Percentiles rank a stretch among this genome's conserved stretches.
Evolutionary conservation across 1,140 invertebrate genomes (phyloP).

Genomic region (Neodiprion pinetum): DNA sequence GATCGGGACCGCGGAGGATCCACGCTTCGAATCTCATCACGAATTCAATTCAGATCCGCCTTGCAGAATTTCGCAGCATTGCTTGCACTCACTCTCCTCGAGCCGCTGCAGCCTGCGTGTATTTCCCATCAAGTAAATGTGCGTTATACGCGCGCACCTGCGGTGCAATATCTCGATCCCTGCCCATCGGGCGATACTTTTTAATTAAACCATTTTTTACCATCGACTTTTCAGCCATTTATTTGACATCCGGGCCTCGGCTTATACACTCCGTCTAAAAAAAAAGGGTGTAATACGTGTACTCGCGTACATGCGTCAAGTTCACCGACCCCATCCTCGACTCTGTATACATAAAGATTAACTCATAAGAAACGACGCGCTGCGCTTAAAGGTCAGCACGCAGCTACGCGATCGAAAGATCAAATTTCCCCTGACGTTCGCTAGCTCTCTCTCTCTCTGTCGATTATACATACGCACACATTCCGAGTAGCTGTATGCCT

Average conservation of each 20-base stretch:
- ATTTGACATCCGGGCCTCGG: not conserved
- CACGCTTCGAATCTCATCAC: not conserved
- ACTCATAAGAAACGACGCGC: not conserved
- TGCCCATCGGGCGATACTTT: not conserved
- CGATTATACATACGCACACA: too few relatives aligned
- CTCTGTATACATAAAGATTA: not conserved
- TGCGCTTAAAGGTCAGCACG: not conserved
- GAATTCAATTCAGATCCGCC: not conserved
- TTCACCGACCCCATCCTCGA: not conserved
- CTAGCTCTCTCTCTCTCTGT: too few relatives aligned
- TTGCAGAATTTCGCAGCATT: not conserved
- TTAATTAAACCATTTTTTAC: not conserved
- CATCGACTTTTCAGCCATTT: not conserved
- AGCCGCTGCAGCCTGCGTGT: too few relatives aligned
- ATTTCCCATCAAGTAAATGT: too few relatives aligned
- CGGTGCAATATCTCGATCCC: too few relatives aligned
- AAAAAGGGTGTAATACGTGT: not conserved
- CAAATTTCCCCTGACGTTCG: not conserved
- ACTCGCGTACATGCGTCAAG: not conserved
- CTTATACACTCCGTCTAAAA: not conserved
- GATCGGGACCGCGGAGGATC: slow-evolving; percentile 22
- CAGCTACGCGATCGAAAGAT: not conserved
- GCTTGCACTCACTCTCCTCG: not conserved
- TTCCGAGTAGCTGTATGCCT: too few relatives aligned
- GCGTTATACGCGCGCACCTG: too few relatives aligned